Percentiles rank a stretch among this genome's conserved stretches.
phyloP scores from a whole-genome alignment of 1,140 invertebrate species.

The Drosophila varians region DNA sequence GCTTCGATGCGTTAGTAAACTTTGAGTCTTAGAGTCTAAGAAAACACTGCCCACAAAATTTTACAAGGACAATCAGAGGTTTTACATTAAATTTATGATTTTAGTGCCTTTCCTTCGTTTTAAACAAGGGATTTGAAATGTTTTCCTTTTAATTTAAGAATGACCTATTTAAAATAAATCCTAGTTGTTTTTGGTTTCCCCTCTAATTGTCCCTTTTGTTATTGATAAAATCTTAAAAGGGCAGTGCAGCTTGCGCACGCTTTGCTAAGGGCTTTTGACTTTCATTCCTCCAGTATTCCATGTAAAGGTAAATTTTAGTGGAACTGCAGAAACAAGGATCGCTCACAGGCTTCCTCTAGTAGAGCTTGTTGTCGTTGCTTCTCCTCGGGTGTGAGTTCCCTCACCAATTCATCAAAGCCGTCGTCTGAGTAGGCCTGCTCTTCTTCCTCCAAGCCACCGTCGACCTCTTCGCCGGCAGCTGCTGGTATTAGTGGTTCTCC shows the following conservation, averaged over 20 bases:
- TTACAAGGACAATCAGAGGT: not conserved
- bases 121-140: not conserved
- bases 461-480: constrained; percentile 48
- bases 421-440: constrained; percentile 67
- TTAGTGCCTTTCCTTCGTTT: not conserved
- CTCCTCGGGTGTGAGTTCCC: constrained; percentile 69
- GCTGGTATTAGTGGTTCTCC: constrained; percentile 85
- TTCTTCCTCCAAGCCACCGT: constrained; percentile 35
- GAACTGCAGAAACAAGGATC: constrained; percentile 67
- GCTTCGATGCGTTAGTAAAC: constrained; percentile 66
- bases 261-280: constrained; percentile 53
- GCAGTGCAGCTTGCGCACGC: constrained; percentile 58
- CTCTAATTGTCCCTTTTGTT: constrained; percentile 2
- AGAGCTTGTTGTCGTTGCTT: constrained; percentile 58
- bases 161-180: not conserved
- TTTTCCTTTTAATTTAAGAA: not conserved
- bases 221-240: not conserved
- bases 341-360: constrained; percentile 77
- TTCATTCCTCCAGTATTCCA: constrained; percentile 1
- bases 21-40: constrained; percentile 73
- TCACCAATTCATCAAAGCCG: constrained; percentile 71
- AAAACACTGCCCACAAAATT: constrained; percentile 24
- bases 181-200: not conserved
- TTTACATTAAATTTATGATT: not conserved
- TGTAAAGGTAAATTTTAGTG: constrained; percentile 20